A percentile compares a stretch with the other conserved stretches of the same genome.
Conservation (phyloP, 2,888 invertebrate species). For the Physocephala rufipes region DNA sequence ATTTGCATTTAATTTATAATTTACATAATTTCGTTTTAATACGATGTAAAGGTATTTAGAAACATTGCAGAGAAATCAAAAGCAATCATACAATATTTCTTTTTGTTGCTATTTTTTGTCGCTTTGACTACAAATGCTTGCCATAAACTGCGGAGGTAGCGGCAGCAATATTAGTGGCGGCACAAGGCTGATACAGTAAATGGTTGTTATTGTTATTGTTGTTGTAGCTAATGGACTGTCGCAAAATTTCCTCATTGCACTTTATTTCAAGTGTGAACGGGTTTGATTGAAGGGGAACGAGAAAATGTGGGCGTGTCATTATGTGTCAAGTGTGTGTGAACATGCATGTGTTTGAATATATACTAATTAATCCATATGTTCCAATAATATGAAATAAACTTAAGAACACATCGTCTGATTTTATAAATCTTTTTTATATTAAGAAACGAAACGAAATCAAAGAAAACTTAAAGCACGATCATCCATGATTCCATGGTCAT, state of each 20-base stretch:
- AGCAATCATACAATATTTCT: too few species aligned
- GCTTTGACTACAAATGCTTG: background rate
- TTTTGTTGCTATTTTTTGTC: background rate
- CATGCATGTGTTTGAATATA: background rate
- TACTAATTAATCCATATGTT: conserved; percentile 6
- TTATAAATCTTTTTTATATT: background rate
- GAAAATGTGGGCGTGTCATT: background rate
- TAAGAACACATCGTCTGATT: conserved; percentile 9
- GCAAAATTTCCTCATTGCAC: conserved; percentile 31
- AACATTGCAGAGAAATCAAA: too few species aligned
- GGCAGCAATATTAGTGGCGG: conserved; percentile 8
- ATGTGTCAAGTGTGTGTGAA: conserved; percentile 2
- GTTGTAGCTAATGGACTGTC: background rate
- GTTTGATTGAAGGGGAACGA: background rate
- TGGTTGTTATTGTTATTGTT: background rate
- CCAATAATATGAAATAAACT: conserved; percentile 12
- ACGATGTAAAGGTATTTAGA: too few species aligned
- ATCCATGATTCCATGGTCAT: too few species aligned
- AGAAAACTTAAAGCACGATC: too few species aligned
- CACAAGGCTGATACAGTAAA: background rate
- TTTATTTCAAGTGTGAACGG: background rate
- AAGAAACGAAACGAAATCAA: too few species aligned
- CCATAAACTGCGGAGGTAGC: background rate
- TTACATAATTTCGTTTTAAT: too few species aligned
- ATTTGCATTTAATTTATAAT: too few species aligned